Percentiles rank a stretch among this genome's conserved stretches.
These are phyloP conservation scores for Auanema sp. DNA, from an alignment of 2,888 invertebrate genomes.

Conservation along the genomic window DNA sequence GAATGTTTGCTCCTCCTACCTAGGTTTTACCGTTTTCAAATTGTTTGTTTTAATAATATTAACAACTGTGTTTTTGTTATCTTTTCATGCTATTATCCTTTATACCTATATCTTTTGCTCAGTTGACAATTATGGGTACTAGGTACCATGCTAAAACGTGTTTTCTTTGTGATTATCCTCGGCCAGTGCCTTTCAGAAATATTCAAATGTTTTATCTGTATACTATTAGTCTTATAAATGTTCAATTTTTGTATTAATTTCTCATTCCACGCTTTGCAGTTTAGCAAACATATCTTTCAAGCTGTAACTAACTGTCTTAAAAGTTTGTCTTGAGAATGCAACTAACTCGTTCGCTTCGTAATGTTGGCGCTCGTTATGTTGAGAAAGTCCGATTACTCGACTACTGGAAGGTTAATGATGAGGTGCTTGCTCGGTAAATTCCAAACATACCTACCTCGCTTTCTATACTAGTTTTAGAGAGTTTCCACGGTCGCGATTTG, in stretches of 20 bases:
- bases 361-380: constrained; percentile 42
- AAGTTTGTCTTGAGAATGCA: constrained; percentile 75
- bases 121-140: constrained; percentile 6
- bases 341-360: constrained; percentile 79
- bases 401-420: constrained; percentile 46
- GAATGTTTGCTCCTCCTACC: too few species aligned
- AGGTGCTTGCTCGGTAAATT: constrained; percentile 20
- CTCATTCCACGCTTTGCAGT: too few species aligned
- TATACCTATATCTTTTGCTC: constrained; percentile 19
- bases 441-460: neutral
- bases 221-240: too few species aligned
- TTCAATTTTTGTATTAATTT: too few species aligned
- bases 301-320: constrained; percentile 70
- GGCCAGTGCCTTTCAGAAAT: too few species aligned
- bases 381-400: constrained; percentile 42
- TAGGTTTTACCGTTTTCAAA: constrained; percentile 9
- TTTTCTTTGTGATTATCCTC: too few species aligned
- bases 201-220: too few species aligned
- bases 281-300: too few species aligned
- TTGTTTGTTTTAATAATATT: constrained; percentile 11
- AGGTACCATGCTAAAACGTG: too few species aligned
- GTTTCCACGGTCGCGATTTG: constrained; percentile 35
- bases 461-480: constrained; percentile 26
- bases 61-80: constrained; percentile 14
- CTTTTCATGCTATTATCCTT: constrained; percentile 13